A percentile compares a stretch with the other conserved stretches of the same genome.
Conservation (phyloP, 2,888 invertebrate species). For the Pammene fasciana region DNA sequence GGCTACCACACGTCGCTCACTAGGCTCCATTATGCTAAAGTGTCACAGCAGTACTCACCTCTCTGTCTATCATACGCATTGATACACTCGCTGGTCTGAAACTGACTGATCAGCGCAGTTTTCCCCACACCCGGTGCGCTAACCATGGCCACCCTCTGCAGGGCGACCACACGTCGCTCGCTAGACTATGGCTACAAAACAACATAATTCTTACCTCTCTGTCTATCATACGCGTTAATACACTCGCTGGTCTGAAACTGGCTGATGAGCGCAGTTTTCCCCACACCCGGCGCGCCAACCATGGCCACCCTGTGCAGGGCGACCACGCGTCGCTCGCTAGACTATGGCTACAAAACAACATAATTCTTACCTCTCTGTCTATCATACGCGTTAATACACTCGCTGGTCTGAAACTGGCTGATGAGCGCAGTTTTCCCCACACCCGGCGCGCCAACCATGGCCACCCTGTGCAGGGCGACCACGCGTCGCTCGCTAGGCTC, state of each 20-base stretch:
- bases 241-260: conserved; percentile 97
- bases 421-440: conserved; percentile 94
- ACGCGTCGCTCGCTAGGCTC: conserved; percentile 78
- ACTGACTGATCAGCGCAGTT: too few species aligned
- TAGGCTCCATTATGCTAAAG: conserved; percentile 37
- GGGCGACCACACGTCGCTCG: too few species aligned
- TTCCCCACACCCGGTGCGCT: too few species aligned
- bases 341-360: conserved; percentile 39
- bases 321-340: conserved; percentile 80
- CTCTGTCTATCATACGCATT: too few species aligned
- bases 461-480: conserved; percentile 86
- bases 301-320: conserved; percentile 87
- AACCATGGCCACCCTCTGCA: too few species aligned
- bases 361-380: conserved; percentile 86
- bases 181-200: too few species aligned
- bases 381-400: conserved; percentile 97
- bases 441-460: conserved; percentile 90
- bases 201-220: too few species aligned
- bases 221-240: conserved; percentile 83
- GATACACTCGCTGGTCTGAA: too few species aligned
- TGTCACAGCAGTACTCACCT: too few species aligned
- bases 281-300: conserved; percentile 91
- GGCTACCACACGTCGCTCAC: conserved; percentile 81
- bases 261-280: conserved; percentile 92
- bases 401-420: conserved; percentile 96